Conservation (phyloP, 2,888 invertebrate species). For the Cephus pygmeus region DNA sequence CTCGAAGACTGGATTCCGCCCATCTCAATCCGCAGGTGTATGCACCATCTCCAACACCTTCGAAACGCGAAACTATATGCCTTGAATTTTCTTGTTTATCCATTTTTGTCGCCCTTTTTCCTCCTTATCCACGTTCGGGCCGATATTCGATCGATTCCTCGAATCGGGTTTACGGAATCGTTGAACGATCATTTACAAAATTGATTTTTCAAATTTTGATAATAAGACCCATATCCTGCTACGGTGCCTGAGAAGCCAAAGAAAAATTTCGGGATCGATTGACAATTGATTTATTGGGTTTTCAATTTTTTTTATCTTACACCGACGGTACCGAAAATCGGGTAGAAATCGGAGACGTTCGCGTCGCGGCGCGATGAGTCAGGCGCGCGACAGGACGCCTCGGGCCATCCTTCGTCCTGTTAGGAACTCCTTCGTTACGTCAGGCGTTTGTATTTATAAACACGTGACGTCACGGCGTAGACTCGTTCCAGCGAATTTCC, state of each 20-base stretch:
- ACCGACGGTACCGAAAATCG: background rate
- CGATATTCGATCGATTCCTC: background rate
- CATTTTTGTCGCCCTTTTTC: background rate
- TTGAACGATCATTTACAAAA: background rate
- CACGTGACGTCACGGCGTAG: conserved; percentile 31
- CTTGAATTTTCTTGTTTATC: background rate
- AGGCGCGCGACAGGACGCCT: conserved; percentile 39
- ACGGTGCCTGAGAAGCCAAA: background rate
- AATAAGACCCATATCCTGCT: background rate
- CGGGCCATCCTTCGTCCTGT: conserved; percentile 43
- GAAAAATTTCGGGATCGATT: too few relatives aligned
- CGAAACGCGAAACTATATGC: background rate
- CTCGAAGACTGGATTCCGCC: conserved; percentile 53
- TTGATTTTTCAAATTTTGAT: background rate
- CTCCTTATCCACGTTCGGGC: background rate
- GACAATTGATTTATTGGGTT: background rate
- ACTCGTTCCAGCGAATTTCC: conserved; percentile 6
- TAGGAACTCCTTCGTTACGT: conserved; percentile 39
- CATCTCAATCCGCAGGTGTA: conserved; percentile 54
- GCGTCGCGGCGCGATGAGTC: conserved; percentile 10
- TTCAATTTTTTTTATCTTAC: background rate
- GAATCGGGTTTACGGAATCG: background rate
- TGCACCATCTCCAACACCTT: conserved; percentile 44
- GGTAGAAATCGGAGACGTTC: background rate
- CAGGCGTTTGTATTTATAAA: conserved; percentile 41